These are phyloP conservation scores for Timandra comae DNA, from an alignment of 2,888 invertebrate species.

Conservation along the genomic window DNA sequence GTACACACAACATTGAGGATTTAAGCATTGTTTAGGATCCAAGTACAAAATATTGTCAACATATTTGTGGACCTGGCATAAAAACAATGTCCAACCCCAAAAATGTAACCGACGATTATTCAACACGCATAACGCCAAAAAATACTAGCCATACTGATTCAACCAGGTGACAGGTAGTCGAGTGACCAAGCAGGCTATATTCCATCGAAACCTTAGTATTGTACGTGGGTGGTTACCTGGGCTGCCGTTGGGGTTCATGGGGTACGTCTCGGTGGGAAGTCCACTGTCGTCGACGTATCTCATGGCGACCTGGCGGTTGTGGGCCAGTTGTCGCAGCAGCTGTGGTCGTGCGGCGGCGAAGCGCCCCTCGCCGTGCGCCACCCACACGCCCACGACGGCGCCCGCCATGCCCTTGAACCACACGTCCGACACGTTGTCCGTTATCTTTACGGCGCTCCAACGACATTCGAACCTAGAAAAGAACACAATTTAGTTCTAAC, in stretches of 20 bases:
- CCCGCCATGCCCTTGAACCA: constrained; percentile 94
- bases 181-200: too few species aligned
- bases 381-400: constrained; percentile 95
- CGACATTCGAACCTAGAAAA: constrained; percentile 79
- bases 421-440: constrained; percentile 80
- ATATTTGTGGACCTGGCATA: too few species aligned
- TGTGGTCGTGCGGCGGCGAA: constrained; percentile 69
- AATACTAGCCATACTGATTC: too few species aligned
- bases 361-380: constrained; percentile 96
- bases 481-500: background rate
- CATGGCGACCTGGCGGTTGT: constrained; percentile 82
- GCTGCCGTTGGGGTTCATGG: constrained; percentile 97
- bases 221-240: too few species aligned
- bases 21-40: too few species aligned
- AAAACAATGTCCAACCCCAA: too few species aligned
- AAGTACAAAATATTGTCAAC: too few species aligned
- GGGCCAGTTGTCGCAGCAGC: constrained; percentile 66
- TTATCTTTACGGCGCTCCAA: constrained; percentile 86
- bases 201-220: too few species aligned
- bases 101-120: too few species aligned
- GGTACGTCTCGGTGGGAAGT: constrained; percentile 86
- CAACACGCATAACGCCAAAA: too few species aligned
- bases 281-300: constrained; percentile 90
- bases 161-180: too few species aligned
- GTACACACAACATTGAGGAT: constrained; percentile 21